Conservation (phyloP, 2,797 vertebrate species). For the Bryconaethiops microstoma region DNA sequence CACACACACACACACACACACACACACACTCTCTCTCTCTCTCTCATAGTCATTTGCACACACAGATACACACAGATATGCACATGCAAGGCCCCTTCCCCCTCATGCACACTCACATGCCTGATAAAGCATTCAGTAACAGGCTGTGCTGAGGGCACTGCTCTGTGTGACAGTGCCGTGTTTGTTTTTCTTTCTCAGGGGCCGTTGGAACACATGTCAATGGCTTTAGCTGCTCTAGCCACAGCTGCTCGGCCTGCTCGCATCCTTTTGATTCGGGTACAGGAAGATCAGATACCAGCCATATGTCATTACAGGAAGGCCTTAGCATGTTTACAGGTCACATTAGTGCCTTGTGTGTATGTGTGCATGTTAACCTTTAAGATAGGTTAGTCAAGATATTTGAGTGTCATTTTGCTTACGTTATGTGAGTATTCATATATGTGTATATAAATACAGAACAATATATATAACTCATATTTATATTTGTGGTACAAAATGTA, state of each 20-base stretch:
- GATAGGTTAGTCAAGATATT: background rate
- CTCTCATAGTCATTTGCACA: conserved; percentile 18
- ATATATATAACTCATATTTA: too few relatives aligned
- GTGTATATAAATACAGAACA: too few relatives aligned
- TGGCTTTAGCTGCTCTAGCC: conserved; percentile 49
- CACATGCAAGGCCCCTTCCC: background rate
- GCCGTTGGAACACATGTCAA: conserved; percentile 47
- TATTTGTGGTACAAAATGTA: too few relatives aligned
- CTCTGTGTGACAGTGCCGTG: conserved; percentile 47
- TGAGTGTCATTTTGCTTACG: background rate
- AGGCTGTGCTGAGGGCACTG: conserved; percentile 42
- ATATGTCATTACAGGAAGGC: conserved; percentile 22
- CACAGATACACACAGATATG: conserved; percentile 29
- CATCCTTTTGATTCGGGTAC: conserved; percentile 21
- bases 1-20: conserved; percentile 21
- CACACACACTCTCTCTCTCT: conserved; percentile 16
- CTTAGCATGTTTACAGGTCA: conserved; percentile 34
- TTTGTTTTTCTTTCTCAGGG: conserved; percentile 54
- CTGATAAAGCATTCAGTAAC: conserved; percentile 52
- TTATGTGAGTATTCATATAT: too few relatives aligned
- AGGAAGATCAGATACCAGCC: conserved; percentile 32
- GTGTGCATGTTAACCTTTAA: background rate
- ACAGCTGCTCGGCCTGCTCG: conserved; percentile 45
- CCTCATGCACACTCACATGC: conserved; percentile 1
- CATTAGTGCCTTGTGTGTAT: conserved; percentile 9